Conservation (phyloP, 2,888 invertebrate genomes). For the Amphipyra berbera region DNA sequence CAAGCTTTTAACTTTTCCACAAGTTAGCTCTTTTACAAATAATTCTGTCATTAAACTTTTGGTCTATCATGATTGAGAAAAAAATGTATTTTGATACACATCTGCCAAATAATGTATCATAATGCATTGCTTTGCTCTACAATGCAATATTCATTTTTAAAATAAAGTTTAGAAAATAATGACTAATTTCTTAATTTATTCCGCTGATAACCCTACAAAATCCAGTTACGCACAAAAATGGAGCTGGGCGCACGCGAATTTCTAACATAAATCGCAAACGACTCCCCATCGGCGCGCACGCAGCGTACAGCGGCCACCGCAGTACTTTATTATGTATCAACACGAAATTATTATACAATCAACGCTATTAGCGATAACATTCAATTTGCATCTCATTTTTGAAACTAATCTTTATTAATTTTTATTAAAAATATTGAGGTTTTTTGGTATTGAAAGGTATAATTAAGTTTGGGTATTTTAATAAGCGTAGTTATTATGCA, state of each 20-base stretch:
- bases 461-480: constrained; percentile 15
- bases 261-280: constrained; percentile 73
- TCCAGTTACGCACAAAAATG: constrained; percentile 77
- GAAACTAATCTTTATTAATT: constrained; percentile 45
- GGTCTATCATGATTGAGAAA: no score
- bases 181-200: not conserved
- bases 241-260: constrained; percentile 72
- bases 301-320: constrained; percentile 59
- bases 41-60: no score
- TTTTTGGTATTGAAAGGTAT: constrained; percentile 14
- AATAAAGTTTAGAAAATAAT: not conserved
- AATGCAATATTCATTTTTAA: no score
- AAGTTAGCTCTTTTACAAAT: no score
- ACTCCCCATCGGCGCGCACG: constrained; percentile 74
- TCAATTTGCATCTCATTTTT: constrained; percentile 62
- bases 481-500: constrained; percentile 25
- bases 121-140: no score
- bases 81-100: no score
- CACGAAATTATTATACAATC: constrained; percentile 73
- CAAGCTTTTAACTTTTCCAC: no score
- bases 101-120: no score
- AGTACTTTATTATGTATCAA: constrained; percentile 76
- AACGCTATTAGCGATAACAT: constrained; percentile 64
- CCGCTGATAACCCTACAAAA: constrained; percentile 63
- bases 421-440: constrained; percentile 41